Evolutionary conservation across 2,797 vertebrate genomes (phyloP), one percentile per base, ranked within the genome.

Genomic region (Aphelocoma californica): DNA sequence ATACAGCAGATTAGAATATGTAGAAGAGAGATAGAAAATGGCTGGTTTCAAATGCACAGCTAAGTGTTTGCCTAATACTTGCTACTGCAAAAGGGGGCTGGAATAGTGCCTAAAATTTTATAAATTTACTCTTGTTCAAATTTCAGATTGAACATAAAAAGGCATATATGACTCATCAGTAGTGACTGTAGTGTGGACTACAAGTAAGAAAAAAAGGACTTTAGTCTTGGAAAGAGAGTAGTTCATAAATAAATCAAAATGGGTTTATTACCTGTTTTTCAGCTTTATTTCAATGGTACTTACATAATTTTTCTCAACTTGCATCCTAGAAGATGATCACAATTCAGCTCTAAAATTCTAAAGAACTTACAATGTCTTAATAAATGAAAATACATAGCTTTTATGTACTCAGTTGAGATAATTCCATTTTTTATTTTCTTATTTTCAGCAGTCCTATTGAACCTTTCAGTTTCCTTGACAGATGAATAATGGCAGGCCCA

Each of bases 1-100:
- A 6, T 51, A n/a, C 1, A 1, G 6, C 15, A 34, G 0, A 1
- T 1, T 56, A 36, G 28, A 45, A 79, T 31, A n/a, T 3, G 10
- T 4, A 78, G 5, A 56, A 36, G 23, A 45, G 5, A 50, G 8
- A 18, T 0, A 47, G 40, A 71, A 84, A 74, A 81, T 26, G 12
- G 2, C 4, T 47, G 18, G 7, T n/a, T 85, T 79, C 19, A 81
- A 67, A 54, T 34, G 11, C 6, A 53, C 13, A 10, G 4, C 29
- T 44, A 45, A 45, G 8, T 42, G 25, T 69, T 80, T 70, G 12
- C 1, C 24, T 78, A 51, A 11, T 45, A 23, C 18, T 25, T 77
- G 14, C 7, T 56, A n/a, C n/a, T 40, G 14, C 21, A 38, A 53
- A 87, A 42, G 9, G 24, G 16, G 14, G 3, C 10, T 64, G 21